These are phyloP conservation scores for Ochotona curzoniae DNA, from an alignment of 2,113 vertebrate genomes.

Conservation along the genomic window DNA sequence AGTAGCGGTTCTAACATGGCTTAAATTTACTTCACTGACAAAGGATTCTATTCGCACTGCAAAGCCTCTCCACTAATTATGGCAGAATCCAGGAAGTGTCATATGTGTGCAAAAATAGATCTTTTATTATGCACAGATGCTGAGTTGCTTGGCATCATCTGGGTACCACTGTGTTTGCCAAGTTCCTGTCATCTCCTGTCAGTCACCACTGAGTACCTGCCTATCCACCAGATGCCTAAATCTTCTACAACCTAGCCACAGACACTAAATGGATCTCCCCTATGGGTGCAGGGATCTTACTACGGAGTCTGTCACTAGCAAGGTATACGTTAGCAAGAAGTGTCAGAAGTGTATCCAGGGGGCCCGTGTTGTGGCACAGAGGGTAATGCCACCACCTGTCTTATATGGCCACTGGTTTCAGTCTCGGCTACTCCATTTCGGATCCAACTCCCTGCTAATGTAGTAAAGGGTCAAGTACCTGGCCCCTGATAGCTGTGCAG, in stretches of 20 bases:
- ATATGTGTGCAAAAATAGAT: background rate
- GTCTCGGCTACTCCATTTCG: too few species aligned
- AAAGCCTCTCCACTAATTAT: background rate
- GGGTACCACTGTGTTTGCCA: background rate
- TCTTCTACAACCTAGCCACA: background rate
- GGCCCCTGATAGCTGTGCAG: too few species aligned
- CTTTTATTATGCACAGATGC: slow-evolving; percentile 21
- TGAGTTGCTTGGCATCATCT: slow-evolving; percentile 17
- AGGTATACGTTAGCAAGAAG: too few species aligned
- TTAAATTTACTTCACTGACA: background rate
- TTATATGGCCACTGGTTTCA: too few species aligned
- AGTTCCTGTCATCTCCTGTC: slow-evolving; percentile 32
- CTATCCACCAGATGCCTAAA: background rate
- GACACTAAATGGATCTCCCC: too few species aligned
- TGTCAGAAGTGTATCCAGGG: too few species aligned
- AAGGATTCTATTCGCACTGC: background rate
- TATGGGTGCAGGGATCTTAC: too few species aligned
- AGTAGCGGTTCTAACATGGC: background rate
- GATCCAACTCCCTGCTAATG: too few species aligned
- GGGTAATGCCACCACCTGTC: too few species aligned
- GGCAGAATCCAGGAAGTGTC: background rate
- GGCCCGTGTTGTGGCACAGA: too few species aligned
- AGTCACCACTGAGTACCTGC: background rate
- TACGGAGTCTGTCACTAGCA: too few species aligned
- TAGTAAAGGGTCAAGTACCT: too few species aligned